Conservation (phyloP, 2,797 vertebrate genomes). For the Anniella stebbinsi region DNA sequence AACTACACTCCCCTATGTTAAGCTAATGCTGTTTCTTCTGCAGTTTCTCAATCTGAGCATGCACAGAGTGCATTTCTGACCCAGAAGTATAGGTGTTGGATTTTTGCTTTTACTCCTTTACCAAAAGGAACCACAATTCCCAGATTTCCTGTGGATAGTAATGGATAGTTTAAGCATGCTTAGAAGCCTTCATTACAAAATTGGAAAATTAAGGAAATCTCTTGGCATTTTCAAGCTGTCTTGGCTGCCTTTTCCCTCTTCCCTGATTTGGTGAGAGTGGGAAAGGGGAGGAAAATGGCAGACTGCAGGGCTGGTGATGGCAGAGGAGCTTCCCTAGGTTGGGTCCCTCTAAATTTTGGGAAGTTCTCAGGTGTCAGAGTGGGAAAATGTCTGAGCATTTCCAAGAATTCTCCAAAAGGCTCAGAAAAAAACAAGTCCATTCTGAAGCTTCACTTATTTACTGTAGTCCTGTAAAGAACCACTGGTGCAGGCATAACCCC, state of each 20-base stretch:
- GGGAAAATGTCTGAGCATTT: not conserved
- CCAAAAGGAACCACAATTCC: not conserved
- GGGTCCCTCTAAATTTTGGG: not conserved
- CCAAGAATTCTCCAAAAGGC: not conserved
- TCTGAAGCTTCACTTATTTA: not conserved
- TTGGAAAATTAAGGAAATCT: not conserved
- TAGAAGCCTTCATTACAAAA: not conserved
- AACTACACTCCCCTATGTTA: too few species aligned
- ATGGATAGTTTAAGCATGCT: not conserved
- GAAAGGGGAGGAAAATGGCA: not conserved
- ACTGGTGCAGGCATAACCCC: not conserved
- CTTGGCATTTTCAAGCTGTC: not conserved
- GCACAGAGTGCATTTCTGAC: too few species aligned
- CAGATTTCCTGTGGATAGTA: not conserved
- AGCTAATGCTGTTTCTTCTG: too few species aligned
- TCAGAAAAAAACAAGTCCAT: not conserved
- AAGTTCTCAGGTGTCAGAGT: fast-evolving
- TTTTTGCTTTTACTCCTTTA: not conserved
- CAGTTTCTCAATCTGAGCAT: too few species aligned
- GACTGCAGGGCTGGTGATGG: not conserved
- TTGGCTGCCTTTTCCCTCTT: not conserved
- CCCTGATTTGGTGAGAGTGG: not conserved
- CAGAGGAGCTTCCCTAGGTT: not conserved
- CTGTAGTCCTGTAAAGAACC: not conserved
- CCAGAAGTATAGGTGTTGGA: too few species aligned